Base-by-base conservation (phyloP, 2,888 invertebrate genomes). In the Perdita meconis region DNA sequence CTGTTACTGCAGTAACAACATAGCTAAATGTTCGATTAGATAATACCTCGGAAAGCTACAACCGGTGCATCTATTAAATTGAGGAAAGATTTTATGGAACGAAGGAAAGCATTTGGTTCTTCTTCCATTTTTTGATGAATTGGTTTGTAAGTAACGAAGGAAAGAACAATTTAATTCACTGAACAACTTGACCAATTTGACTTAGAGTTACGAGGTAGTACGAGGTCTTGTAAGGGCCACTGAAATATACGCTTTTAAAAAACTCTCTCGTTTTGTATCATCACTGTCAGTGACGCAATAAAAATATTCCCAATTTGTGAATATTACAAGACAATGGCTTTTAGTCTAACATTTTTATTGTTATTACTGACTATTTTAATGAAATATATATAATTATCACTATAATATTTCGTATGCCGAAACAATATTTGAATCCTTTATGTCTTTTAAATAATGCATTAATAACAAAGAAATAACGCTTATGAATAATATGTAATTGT, bases 21-120 rank as follows among this genome's bases (percentile, higher is more conserved):
- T 87, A 86, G 84, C 82, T 80, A 81, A 77, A 57, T 50, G 66
- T 66, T 61, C 71, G 88, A 89, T 90, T 91, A 91, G 89, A 83
- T 90, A 89, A 91, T 94, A 97, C 97, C 96, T 94, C 96, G 93
- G 88, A 97, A 95, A 94, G 95, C 96, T 66, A 95, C 95, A 78
- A 95, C 95, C 26, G 97, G 97, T 8, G 93, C 92, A 90, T 97
- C 96, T 65, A 97, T 87, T 2, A 95, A 91, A 82, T 92, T 36
- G 6, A 34, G 0, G 0, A 80, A 0, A 12, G n/a, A 1, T 6
- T 55, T 60, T 0, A 60, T 0, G 4, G 81, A 19, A 51, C 47
- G 83, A 0, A 10, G 0, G 0, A 84, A 2, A 0, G 10, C 0
- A 51, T 73, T 78, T 1, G 57, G 5, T 5, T 60, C 53, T 0